phyloP scores from a whole-genome alignment of 2,797 vertebrate genomes.

The Sus cebifrons region DNA sequence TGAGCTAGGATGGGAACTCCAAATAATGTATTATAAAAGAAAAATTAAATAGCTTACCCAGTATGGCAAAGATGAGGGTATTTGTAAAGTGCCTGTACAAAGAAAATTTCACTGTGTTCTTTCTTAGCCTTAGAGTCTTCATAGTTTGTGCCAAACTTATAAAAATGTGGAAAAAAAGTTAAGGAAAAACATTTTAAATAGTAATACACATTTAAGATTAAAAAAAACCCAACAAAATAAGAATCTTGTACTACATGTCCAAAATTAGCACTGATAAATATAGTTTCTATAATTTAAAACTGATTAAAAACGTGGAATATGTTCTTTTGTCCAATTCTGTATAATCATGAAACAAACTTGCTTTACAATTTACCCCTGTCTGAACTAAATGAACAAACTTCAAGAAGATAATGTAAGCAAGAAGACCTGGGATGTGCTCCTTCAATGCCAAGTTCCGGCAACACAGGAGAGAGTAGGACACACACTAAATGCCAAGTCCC shows the following conservation, averaged over 20 bases:
- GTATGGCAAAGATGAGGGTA: conserved; percentile 94
- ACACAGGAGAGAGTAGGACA: neutral
- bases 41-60: conserved; percentile 90
- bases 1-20: too few species aligned
- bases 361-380: neutral
- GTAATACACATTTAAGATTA: neutral
- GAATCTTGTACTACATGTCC: neutral
- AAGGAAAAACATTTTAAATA: conserved; percentile 89
- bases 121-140: conserved; percentile 95
- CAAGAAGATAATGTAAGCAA: neutral
- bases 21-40: conserved; percentile 22
- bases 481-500: accelerated
- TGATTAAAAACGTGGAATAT: conserved; percentile 42
- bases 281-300: neutral
- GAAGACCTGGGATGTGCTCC: neutral
- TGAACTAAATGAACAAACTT: conserved; percentile 27
- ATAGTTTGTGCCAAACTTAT: conserved; percentile 96
- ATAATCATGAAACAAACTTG: neutral
- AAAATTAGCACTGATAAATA: conserved; percentile 3
- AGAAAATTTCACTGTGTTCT: conserved; percentile 95
- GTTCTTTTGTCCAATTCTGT: neutral
- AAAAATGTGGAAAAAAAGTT: conserved; percentile 92
- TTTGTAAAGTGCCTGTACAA: conserved; percentile 96
- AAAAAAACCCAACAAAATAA: neutral
- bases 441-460: neutral